These are phyloP conservation scores for Lophius piscatorius DNA, from an alignment of 2,113 vertebrate species.

Conservation along the genomic window DNA sequence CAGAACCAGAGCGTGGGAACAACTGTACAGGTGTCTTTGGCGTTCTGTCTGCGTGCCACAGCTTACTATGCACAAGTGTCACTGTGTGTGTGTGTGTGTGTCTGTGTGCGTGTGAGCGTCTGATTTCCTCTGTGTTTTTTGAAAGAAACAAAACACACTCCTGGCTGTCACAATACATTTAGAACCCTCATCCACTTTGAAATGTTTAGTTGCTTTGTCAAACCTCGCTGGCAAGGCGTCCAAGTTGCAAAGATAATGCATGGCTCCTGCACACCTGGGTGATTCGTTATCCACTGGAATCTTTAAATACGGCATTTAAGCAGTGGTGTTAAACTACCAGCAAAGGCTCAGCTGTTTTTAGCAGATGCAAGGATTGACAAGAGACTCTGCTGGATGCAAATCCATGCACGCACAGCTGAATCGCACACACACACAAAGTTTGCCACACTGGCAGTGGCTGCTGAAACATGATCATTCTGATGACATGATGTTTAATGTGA, in stretches of 20 bases:
- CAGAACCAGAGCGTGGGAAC: slow-evolving; percentile 1
- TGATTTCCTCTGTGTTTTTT: slow-evolving; percentile 38
- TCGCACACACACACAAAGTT: slow-evolving; percentile 16
- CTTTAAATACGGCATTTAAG: slow-evolving; percentile 55
- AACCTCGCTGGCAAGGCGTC: slow-evolving; percentile 51
- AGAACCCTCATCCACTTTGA: slow-evolving; percentile 50
- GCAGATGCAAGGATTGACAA: slow-evolving; percentile 33
- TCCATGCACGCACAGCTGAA: slow-evolving; percentile 44
- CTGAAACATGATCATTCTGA: slow-evolving; percentile 48
- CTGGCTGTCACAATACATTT: slow-evolving; percentile 71
- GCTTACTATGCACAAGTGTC: background rate
- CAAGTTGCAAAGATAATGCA: slow-evolving; percentile 58
- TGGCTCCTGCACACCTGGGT: slow-evolving; percentile 54
- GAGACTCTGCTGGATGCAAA: slow-evolving; percentile 21
- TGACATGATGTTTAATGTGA: slow-evolving; percentile 35
- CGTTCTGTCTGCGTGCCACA: slow-evolving; percentile 5
- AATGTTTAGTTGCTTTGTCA: slow-evolving; percentile 72
- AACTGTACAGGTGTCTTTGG: slow-evolving; percentile 25
- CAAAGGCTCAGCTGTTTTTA: slow-evolving; percentile 39
- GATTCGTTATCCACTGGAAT: slow-evolving; percentile 54
- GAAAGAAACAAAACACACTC: slow-evolving; percentile 54
- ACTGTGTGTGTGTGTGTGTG: slow-evolving; percentile 25
- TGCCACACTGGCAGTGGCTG: slow-evolving; percentile 13
- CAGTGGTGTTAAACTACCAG: slow-evolving; percentile 38
- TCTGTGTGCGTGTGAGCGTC: slow-evolving; percentile 15